Base-by-base conservation (phyloP, 2,888 invertebrate genomes). In the Pristionchus fissidentatus region DNA sequence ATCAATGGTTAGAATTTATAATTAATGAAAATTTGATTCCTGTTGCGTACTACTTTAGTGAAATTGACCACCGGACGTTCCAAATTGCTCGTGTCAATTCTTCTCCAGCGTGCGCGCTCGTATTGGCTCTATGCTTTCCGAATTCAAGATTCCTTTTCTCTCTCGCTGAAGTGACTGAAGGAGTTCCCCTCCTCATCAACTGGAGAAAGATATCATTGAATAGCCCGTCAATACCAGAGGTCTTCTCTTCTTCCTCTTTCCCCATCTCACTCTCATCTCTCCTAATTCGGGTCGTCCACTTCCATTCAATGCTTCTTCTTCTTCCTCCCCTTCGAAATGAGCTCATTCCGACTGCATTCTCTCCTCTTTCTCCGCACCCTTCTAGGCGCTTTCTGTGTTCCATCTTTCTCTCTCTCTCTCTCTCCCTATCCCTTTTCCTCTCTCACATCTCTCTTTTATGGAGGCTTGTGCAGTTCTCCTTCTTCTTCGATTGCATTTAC, bases 371-470 rank as follows among this genome's bases (percentile, higher is more conserved):
- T 41, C 38, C 38, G 10, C 15, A 10, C 26, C 7, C 7, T 32
- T 3, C 0, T 29, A 19, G 15, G 10, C 26, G 26, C 3, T 57
- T 10, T 57, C 57, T n/a, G n/a, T 26, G 26, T 29, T 3, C 26
- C 3, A 15, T 5, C 60, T 60, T 77, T 49, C 35, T 77, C 15
- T n/a, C 43, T 4, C 5, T 4, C 38, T 13, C 19, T 49, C n/a
- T 49, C 49, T 49, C 32, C 75, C 49, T 29, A 5, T 49, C 19
- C 49, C 8, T n/a, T 73, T 43, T 15, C n/a, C n/a, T 35, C 1
- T 73, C 46, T 43, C 26, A 7, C 49, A 22, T 41, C 49, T 77
- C 49, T 49, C 49, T 49, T 77, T 49, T 77, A 77, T 49, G 49
- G 29, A 5, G 49, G 32, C 49, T 49, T 7, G 35, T 46, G 32